These are phyloP conservation scores for Pachyrhynchus sulphureomaculatus DNA, from an alignment of 1,140 invertebrate species.

Conservation along the genomic window DNA sequence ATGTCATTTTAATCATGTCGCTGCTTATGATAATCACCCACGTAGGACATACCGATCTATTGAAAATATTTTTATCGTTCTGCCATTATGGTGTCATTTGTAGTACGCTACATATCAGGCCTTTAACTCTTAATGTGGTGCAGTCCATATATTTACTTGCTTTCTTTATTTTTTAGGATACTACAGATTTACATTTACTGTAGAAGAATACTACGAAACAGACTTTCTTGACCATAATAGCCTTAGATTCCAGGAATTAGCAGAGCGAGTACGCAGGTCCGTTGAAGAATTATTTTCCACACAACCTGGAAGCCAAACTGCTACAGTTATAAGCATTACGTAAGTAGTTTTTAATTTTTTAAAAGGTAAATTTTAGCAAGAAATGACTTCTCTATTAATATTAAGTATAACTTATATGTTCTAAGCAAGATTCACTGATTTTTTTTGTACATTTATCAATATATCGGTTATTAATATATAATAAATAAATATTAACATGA, in stretches of 20 bases:
- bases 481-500: too few species aligned
- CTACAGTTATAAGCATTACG: constrained; percentile 51
- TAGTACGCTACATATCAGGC: neutral
- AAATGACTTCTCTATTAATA: neutral
- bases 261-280: constrained; percentile 44
- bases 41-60: too few species aligned
- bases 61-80: too few species aligned
- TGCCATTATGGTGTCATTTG: neutral
- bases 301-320: constrained; percentile 50
- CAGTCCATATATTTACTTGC: too few species aligned
- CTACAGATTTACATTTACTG: constrained; percentile 52
- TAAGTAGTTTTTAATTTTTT: constrained; percentile 35
- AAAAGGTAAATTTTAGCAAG: neutral
- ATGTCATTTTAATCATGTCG: too few species aligned
- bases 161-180: constrained; percentile 38
- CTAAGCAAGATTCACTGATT: neutral
- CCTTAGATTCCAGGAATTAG: constrained; percentile 47
- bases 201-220: constrained; percentile 49
- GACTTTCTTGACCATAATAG: constrained; percentile 49
- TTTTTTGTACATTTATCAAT: neutral
- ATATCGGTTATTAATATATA: too few species aligned
- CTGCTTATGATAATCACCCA: too few species aligned
- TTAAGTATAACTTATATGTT: neutral
- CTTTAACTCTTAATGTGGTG: too few species aligned
- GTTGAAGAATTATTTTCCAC: constrained; percentile 50